phyloP scores from a whole-genome alignment of 2,113 vertebrate genomes.

The Albula glossodonta region DNA sequence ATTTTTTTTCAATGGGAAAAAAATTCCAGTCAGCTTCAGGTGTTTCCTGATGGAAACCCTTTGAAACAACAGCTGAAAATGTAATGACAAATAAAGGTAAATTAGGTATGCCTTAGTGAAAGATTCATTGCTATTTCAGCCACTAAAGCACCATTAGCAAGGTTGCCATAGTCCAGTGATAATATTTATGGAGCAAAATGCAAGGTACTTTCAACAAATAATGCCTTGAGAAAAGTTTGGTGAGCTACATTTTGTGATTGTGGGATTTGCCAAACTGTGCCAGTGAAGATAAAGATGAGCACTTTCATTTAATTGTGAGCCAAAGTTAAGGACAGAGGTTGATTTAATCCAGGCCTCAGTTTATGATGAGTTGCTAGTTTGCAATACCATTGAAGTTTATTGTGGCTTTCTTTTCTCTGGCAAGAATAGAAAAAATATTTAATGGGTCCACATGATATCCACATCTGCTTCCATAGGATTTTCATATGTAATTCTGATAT shows the following conservation, averaged over 20 bases:
- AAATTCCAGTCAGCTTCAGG: constrained; percentile 5
- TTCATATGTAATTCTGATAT: constrained; percentile 21
- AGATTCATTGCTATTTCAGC: constrained; percentile 10
- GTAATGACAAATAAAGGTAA: constrained; percentile 10
- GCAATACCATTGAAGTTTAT: neutral
- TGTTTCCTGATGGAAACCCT: constrained; percentile 1
- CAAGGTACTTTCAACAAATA: constrained; percentile 18
- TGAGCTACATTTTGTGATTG: no score
- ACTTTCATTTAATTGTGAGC: no score
- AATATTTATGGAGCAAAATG: constrained; percentile 12
- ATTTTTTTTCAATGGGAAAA: constrained; percentile 16
- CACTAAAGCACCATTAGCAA: constrained; percentile 2
- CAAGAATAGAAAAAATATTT: neutral
- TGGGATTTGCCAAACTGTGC: no score
- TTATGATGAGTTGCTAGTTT: constrained; percentile 6
- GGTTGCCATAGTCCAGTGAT: constrained; percentile 16
- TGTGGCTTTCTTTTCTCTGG: neutral
- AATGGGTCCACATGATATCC: neutral
- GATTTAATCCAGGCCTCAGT: neutral
- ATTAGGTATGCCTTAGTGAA: neutral
- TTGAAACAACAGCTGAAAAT: constrained; percentile 8
- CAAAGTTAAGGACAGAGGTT: no score
- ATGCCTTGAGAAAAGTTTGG: no score
- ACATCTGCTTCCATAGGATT: neutral
- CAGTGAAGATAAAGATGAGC: no score